These are phyloP conservation scores for Nymphalis c-album DNA, from an alignment of 2,888 invertebrate genomes.

Conservation along the genomic window DNA sequence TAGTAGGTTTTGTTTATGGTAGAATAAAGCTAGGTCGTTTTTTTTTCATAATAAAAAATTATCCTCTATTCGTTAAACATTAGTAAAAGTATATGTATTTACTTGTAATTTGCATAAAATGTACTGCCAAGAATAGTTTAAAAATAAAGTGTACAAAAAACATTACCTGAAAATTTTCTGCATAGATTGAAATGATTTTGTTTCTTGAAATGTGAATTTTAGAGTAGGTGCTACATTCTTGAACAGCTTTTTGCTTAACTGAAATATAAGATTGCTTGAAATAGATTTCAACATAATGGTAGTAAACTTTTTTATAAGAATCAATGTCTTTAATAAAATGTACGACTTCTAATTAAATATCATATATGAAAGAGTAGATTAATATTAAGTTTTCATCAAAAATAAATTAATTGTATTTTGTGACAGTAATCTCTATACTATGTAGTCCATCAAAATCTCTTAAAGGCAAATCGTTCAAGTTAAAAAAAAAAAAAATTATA, in stretches of 20 bases:
- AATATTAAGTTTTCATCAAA: background rate
- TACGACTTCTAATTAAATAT: background rate
- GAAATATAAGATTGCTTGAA: slow-evolving; percentile 24
- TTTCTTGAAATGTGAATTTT: slow-evolving; percentile 48
- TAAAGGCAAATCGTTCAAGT: background rate
- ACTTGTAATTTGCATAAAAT: slow-evolving; percentile 24
- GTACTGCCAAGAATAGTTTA: slow-evolving; percentile 36
- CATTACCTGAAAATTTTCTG: slow-evolving; percentile 70
- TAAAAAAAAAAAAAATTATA: background rate
- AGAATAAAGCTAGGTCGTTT: slow-evolving; percentile 5
- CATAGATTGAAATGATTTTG: slow-evolving; percentile 49
- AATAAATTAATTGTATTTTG: background rate
- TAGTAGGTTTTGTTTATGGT: background rate
- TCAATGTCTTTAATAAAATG: slow-evolving; percentile 10
- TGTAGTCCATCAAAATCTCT: background rate
- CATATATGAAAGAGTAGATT: background rate
- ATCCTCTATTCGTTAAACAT: background rate
- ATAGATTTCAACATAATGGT: slow-evolving; percentile 13
- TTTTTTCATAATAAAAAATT: background rate
- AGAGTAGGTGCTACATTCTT: slow-evolving; percentile 56
- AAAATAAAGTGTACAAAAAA: slow-evolving; percentile 66
- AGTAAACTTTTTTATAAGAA: slow-evolving; percentile 17
- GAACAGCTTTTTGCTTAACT: slow-evolving; percentile 34
- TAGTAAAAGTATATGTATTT: slow-evolving; percentile 14
- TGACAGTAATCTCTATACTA: background rate